A percentile compares a stretch with the other conserved stretches of the same genome.
phyloP scores from a whole-genome alignment of 2,888 invertebrate genomes.

The Watsonalla binaria region DNA sequence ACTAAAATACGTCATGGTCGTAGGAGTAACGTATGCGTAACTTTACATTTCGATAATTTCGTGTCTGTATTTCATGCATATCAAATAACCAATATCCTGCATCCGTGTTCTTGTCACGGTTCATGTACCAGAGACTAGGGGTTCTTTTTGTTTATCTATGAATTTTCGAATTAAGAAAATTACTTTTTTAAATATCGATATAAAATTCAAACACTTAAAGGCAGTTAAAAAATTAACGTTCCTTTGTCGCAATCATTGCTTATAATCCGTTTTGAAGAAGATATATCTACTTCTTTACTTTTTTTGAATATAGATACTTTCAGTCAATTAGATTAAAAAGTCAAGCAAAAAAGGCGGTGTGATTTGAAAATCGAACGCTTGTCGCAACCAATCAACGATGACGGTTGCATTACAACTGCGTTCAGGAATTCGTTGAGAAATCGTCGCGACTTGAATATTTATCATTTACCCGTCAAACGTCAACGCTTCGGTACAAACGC shows the following conservation, averaged over 20 bases:
- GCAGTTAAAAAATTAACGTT: too few species aligned
- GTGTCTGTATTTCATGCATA: neutral
- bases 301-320: too few species aligned
- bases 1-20: too few species aligned
- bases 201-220: too few species aligned
- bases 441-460: conserved; percentile 67
- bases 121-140: too few species aligned
- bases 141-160: too few species aligned
- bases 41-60: conserved; percentile 10
- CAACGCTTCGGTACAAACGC: conserved; percentile 8
- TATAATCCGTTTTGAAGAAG: too few species aligned
- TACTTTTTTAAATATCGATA: too few species aligned
- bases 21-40: conserved; percentile 5
- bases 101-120: conserved; percentile 7
- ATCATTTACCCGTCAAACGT: conserved; percentile 35
- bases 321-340: conserved; percentile 7
- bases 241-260: too few species aligned
- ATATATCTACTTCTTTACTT: too few species aligned
- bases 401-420: conserved; percentile 65
- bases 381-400: conserved; percentile 56
- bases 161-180: too few species aligned
- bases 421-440: conserved; percentile 76
- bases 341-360: conserved; percentile 31
- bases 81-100: neutral
- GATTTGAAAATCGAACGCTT: conserved; percentile 56